Base-by-base conservation (phyloP, 1,140 invertebrate species). In the Euura lappo region DNA sequence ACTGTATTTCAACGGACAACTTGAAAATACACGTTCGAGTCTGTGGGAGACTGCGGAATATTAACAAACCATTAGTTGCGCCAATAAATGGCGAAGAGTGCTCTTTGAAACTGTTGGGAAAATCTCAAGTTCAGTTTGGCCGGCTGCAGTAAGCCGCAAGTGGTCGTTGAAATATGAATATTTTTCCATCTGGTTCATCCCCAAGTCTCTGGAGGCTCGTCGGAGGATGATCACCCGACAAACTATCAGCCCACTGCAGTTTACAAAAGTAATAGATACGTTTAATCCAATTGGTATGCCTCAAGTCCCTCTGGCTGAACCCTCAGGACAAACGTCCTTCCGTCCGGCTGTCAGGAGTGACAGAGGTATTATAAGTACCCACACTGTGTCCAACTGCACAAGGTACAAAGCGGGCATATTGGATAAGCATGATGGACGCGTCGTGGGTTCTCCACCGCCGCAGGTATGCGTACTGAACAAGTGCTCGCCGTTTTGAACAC, bases 281-380 rank as follows among this genome's bases (percentile, higher is more conserved):
- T 84, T 84, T 84, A 85, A 85, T 85, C 82, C 83, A 85, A 85
- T 85, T 84, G 82, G 78, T 77, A 73, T 79, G 70, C 28, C 70
- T 45, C 64, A 60, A n/a, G 10, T n/a, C 51, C 13, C 51, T 8
- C 51, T 60, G 28, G 28, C 28, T 28, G 28, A 28, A 11, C 51
- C 8, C 51, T n/a, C 8, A 60, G 51, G 51, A 60, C 51, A 60
- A 60, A n/a, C 51, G 8, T 60, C 51, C 4, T 8, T 60, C 51
- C 51, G 51, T 60, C 51, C 13, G 10, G 10, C 51, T 60, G 51
- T 60, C 51, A 60, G 10, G 8, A 6, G 51, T 60, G 51, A 60
- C 51, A 60, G 51, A 60, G 51, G 51, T 60, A 60, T 60, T 60
- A 60, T n/a, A 60, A 60, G 51, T 60, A 60, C 51, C 28, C 28